phyloP scores from a whole-genome alignment of 1,140 invertebrate species.

The Bombus difficillimus region DNA sequence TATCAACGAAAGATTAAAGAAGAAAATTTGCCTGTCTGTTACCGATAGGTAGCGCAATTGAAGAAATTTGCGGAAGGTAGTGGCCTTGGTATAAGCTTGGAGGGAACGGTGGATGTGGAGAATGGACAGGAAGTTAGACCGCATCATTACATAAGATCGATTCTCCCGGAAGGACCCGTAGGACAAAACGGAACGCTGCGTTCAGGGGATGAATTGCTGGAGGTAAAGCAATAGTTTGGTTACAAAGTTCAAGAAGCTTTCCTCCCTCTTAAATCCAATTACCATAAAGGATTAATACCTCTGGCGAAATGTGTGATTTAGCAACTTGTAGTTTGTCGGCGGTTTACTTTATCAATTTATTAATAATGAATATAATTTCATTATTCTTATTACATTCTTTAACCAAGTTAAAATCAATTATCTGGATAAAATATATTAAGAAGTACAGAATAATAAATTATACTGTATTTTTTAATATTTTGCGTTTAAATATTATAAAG shows the following conservation, averaged over 20 bases:
- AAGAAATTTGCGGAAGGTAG: conserved; percentile 94
- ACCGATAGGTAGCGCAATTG: conserved; percentile 88
- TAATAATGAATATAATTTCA: not conserved
- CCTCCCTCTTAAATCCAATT: not conserved
- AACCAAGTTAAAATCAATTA: not conserved
- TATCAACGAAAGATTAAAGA: not conserved
- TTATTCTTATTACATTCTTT: not conserved
- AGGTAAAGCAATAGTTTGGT: conserved; percentile 79
- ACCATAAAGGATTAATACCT: conserved; percentile 5
- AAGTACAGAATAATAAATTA: not conserved
- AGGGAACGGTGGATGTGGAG: conserved; percentile 98
- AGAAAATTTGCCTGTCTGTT: not conserved
- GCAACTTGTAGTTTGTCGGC: not conserved
- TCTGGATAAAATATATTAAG: not conserved
- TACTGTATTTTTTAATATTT: not conserved
- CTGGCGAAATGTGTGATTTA: not conserved
- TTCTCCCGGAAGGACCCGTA: conserved; percentile 96
- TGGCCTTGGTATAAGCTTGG: conserved; percentile 96
- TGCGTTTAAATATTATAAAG: fast-evolving
- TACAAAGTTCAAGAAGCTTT: not conserved
- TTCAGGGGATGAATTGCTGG: conserved; percentile 87
- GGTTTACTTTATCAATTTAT: not conserved
- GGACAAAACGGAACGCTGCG: conserved; percentile 89
- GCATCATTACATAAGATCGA: conserved; percentile 96
- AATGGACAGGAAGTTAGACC: conserved; percentile 95